These are phyloP conservation scores for Tichodroma muraria DNA, from an alignment of 2,113 vertebrate species.

Conservation along the genomic window DNA sequence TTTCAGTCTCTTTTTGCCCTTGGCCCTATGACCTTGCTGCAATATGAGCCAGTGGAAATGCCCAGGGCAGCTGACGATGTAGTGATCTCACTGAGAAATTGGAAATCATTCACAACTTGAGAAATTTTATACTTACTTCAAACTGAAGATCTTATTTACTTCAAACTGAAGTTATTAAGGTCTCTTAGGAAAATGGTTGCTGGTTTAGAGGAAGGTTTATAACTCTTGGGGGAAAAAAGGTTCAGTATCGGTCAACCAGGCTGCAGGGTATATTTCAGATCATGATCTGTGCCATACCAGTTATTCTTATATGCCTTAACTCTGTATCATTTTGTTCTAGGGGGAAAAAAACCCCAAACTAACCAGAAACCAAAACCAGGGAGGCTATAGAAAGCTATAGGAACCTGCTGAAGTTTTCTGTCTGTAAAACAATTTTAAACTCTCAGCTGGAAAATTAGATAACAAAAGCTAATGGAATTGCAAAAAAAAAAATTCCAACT, in stretches of 20 bases:
- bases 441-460: not conserved
- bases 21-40: not conserved
- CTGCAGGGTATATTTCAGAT: not conserved
- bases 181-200: not conserved
- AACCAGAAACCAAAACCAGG: not conserved
- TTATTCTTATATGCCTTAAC: not conserved
- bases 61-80: not conserved
- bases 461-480: not conserved
- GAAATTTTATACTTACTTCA: not conserved
- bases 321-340: not conserved
- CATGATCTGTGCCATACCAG: not conserved
- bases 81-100: not conserved
- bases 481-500: not conserved
- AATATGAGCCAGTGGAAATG: not conserved
- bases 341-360: not conserved
- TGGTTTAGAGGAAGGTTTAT: not conserved
- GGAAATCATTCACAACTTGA: not conserved
- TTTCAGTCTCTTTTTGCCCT: not conserved
- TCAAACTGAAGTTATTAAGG: not conserved
- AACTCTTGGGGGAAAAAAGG: not conserved
- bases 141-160: not conserved
- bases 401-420: not conserved
- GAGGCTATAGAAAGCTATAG: not conserved
- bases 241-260: not conserved
- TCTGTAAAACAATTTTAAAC: not conserved